phyloP scores from a whole-genome alignment of 2,797 vertebrate species.

The Macrochelys suwanniensis region DNA sequence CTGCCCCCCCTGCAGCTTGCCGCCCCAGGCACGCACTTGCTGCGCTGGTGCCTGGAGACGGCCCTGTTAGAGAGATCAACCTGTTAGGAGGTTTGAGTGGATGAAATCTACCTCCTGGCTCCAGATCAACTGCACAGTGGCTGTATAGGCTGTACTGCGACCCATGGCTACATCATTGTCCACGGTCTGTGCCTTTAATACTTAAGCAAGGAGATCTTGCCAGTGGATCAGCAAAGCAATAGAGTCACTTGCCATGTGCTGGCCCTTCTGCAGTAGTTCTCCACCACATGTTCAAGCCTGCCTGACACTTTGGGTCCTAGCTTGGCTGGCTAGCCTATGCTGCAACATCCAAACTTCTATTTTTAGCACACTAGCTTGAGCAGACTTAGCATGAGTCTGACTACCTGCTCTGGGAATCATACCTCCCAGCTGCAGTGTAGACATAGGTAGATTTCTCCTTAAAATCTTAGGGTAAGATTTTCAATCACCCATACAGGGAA shows the following conservation, averaged over 20 bases:
- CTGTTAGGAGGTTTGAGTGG: constrained; percentile 29
- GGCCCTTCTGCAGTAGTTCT: background rate
- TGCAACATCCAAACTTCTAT: background rate
- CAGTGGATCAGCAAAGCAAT: background rate
- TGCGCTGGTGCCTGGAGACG: too few relatives aligned
- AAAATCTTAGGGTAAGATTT: background rate
- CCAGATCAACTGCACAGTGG: background rate
- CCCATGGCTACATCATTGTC: background rate
- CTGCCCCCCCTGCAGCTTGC: too few relatives aligned
- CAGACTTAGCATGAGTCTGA: background rate
- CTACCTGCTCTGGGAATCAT: background rate
- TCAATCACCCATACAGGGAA: background rate
- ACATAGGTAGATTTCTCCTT: too few relatives aligned
- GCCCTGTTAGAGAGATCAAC: background rate
- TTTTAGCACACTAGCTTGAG: background rate
- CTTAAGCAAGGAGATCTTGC: background rate
- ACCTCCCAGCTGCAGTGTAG: background rate
- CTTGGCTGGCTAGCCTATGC: background rate
- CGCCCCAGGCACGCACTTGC: too few relatives aligned
- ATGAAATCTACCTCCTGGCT: constrained; percentile 7
- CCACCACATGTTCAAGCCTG: background rate
- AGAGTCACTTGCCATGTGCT: rapidly evolving
- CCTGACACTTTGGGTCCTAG: background rate
- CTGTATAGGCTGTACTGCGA: background rate
- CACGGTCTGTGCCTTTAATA: rapidly evolving